Conservation (phyloP, 2,113 vertebrate species). For the Carollia perspicillata region DNA sequence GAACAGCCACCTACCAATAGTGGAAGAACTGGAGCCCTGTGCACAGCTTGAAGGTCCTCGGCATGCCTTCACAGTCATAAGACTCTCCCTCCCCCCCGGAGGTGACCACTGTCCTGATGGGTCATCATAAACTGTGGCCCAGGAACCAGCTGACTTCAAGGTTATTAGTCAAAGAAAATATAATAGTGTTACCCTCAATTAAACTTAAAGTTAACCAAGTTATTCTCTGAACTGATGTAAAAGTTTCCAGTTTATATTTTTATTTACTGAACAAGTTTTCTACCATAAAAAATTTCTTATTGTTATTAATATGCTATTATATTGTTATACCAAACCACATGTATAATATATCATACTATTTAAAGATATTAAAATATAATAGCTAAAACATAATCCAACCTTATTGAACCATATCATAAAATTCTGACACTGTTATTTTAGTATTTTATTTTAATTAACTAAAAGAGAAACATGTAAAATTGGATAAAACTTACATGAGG, state of each 20-base stretch:
- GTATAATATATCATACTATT: background rate
- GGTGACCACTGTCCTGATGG: background rate
- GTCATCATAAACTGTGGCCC: background rate
- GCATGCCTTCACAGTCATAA: background rate
- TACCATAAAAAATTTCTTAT: background rate
- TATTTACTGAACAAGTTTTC: background rate
- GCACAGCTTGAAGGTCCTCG: background rate
- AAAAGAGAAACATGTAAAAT: background rate
- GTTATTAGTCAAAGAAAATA: background rate
- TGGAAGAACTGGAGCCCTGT: background rate
- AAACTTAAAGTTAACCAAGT: background rate
- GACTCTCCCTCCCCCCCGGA: background rate
- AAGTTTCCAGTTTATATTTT: background rate
- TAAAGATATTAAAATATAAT: background rate
- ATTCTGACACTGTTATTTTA: slow-evolving; percentile 9
- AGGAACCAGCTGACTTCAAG: background rate
- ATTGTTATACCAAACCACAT: background rate
- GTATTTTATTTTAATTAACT: slow-evolving; percentile 16
- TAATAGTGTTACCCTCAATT: background rate
- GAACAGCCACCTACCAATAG: background rate
- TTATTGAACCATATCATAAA: background rate
- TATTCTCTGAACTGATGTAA: background rate
- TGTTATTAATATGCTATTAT: background rate
- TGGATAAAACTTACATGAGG: background rate
- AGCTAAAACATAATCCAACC: background rate